Evolutionary conservation across 1,140 invertebrate genomes (phyloP).

Genomic region (Leptestheria dahalacensis): DNA sequence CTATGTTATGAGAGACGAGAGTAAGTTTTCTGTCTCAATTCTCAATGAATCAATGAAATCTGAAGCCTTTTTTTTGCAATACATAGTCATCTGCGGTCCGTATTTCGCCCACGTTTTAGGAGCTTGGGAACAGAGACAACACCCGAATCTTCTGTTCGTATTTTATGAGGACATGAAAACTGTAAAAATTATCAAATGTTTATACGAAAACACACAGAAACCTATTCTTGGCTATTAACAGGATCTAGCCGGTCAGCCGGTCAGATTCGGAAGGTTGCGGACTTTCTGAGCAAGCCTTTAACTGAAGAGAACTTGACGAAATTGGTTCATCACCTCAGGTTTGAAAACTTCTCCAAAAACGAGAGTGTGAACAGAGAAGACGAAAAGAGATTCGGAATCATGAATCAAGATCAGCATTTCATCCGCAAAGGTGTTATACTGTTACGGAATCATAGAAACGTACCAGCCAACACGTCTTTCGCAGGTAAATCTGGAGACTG

Average conservation of each 20-base stretch:
- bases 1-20: constrained; percentile 12
- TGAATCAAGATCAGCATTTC: constrained; percentile 9
- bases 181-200: constrained; percentile 26
- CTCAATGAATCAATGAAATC: too few species aligned
- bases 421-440: constrained; percentile 15
- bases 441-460: too few species aligned
- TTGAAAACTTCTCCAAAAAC: constrained; percentile 50
- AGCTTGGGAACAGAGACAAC: constrained; percentile 43
- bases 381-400: constrained; percentile 2
- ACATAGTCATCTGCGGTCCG: too few species aligned
- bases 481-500: constrained; percentile 15
- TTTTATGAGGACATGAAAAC: constrained; percentile 64
- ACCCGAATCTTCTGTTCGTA: constrained; percentile 54
- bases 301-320: constrained; percentile 33
- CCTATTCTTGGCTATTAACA: constrained; percentile 17
- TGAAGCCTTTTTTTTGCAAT: too few species aligned
- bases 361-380: constrained; percentile 49
- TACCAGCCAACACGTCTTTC: too few species aligned
- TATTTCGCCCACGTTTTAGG: too few species aligned
- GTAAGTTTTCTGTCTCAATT: too few species aligned
- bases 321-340: constrained; percentile 28
- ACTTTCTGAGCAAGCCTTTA: constrained; percentile 51
- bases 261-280: constrained; percentile 46
- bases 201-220: too few species aligned
- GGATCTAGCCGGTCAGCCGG: constrained; percentile 40